Base-by-base conservation (phyloP, 2,888 invertebrate genomes). In the Chrysotoxum bicinctum region DNA sequence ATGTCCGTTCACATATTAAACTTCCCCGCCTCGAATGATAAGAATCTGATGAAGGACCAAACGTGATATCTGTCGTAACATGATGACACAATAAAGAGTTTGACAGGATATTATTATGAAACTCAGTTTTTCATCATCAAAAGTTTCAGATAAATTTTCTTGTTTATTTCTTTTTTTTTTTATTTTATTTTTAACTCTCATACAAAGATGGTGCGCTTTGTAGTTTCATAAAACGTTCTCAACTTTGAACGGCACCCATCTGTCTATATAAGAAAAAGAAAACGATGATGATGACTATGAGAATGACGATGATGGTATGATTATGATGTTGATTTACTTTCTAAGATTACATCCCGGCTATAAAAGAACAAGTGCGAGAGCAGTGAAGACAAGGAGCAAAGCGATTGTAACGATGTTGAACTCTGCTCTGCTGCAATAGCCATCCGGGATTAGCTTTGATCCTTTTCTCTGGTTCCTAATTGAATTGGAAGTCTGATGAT, bases 381-480 rank as follows among this genome's bases (percentile, higher is more conserved):
- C n/a, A n/a, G n/a, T 16, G 62, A 79, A 30, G 35, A 48, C 73
- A 40, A 66, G 32, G 26, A 66, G 73, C 37, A 35, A 68, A 45
- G 50, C 50, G 68, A 73, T 78, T 64, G 19, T 79, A 54, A 75
- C 56, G 76, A 50, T 68, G 75, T 50, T 69, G 54, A 48, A 50
- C n/a, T 50, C 35, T 66, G 45, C 6, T 16, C 56, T 69, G 16
- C 69, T 75, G 78, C 83, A 75, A 62, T 78, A 66, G 78, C 79
- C 78, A 45, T 50, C 66, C 58, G 62, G 80, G 84, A 84, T 84
- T 84, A 84, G 66, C 84, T 75, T 72, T 84, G 84, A 84, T 84
- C 84, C 84, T 72, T 84, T 84, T 72, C 75, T 72, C 54, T 84
- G 84, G 72, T 79, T 68, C 72, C 84, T 80, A 84, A 84, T 84